phyloP scores from a whole-genome alignment of 1,140 invertebrate genomes.

The Hylaeus anthracinus region DNA sequence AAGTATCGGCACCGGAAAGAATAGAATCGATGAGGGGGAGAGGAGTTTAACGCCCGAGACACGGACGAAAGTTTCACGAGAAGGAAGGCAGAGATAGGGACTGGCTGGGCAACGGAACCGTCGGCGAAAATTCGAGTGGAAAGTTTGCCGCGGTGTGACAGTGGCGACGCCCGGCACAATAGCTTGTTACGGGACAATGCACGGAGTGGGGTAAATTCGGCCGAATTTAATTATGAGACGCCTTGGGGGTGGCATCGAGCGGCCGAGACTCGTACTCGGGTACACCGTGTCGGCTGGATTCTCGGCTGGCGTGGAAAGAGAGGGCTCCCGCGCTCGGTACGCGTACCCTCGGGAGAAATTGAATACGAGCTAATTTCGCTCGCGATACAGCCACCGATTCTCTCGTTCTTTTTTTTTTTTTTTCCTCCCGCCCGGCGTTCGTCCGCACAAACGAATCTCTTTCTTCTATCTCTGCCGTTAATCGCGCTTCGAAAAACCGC shows the following conservation, averaged over 20 bases:
- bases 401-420: constrained; percentile 36
- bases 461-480: constrained; percentile 51
- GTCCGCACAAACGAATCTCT: constrained; percentile 55
- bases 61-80: neutral
- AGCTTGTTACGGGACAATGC: constrained; percentile 81
- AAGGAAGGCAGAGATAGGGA: neutral
- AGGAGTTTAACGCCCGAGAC: neutral
- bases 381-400: constrained; percentile 70
- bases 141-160: constrained; percentile 73
- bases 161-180: constrained; percentile 74
- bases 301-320: constrained; percentile 41
- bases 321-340: constrained; percentile 20
- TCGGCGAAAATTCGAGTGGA: constrained; percentile 59
- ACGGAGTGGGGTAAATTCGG: constrained; percentile 77
- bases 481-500: constrained; percentile 54
- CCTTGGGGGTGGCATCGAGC: constrained; percentile 73
- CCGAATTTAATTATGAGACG: constrained; percentile 81
- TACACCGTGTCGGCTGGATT: constrained; percentile 54
- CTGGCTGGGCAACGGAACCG: neutral
- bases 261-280: constrained; percentile 46
- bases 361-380: constrained; percentile 80
- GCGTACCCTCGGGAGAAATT: constrained; percentile 76
- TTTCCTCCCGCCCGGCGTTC: constrained; percentile 38
- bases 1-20: constrained; percentile 12
- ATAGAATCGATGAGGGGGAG: neutral